phyloP scores from a whole-genome alignment of 2,888 invertebrate species.

The Bruchidius siliquastri region DNA sequence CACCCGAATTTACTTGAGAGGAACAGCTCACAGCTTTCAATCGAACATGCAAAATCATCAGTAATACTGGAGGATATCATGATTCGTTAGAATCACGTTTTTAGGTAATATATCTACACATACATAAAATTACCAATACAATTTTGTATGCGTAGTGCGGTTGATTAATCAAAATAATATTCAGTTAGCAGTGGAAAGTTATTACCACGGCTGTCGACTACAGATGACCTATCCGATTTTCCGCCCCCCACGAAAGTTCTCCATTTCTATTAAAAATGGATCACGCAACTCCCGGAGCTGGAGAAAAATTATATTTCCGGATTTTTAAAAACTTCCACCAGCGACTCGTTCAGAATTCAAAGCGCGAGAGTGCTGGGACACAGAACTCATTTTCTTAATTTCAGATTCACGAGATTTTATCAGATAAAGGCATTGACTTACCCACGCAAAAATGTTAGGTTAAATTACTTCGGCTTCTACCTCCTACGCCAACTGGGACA shows the following conservation, averaged over 20 bases:
- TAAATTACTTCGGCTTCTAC: neutral
- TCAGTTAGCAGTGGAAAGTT: neutral
- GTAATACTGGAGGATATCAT: too few species aligned
- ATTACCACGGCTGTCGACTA: neutral
- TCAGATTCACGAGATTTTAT: neutral
- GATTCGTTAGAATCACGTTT: too few species aligned
- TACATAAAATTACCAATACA: too few species aligned
- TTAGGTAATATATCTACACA: too few species aligned
- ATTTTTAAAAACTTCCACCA: constrained; percentile 20
- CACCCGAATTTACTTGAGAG: too few species aligned
- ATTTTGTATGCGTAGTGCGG: too few species aligned
- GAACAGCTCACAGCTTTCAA: too few species aligned
- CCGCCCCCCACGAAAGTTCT: neutral
- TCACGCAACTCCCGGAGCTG: constrained; percentile 17
- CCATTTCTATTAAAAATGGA: constrained; percentile 20
- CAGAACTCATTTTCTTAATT: neutral
- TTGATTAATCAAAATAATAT: neutral
- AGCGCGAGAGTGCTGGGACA: constrained; percentile 4
- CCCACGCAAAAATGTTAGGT: neutral
- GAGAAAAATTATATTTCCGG: constrained; percentile 28
- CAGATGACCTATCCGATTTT: neutral
- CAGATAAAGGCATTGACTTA: neutral
- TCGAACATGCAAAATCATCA: too few species aligned
- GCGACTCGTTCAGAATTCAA: constrained; percentile 14
- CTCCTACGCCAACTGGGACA: too few species aligned